Base-by-base conservation (phyloP, 1,140 invertebrate genomes). In the Hestina assimilis region DNA sequence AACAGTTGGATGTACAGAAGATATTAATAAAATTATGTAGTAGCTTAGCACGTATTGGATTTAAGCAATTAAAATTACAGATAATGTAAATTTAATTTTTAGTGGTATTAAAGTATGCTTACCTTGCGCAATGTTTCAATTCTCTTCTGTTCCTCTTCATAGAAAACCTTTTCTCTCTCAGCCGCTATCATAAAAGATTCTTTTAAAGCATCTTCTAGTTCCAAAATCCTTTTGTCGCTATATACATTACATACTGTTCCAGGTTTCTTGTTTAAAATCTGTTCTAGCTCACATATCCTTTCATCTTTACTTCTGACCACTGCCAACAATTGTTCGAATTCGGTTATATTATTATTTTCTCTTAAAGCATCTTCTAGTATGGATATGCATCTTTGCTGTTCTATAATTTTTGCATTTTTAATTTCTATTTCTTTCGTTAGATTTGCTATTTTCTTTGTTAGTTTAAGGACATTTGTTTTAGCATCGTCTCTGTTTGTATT, bases 201-300 rank as follows among this genome's bases (percentile, higher is more conserved):
- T 55, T 92, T 90, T 17, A 97, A 83, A 4, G 95, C 95, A 54
- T 95, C 92, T 79, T 96, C 95, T 35, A 97, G 79, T 83, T 96
- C 94, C 63, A 94, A 90, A 62, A 97, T 95, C 48, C 93, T 90
- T 55, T 89, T 90, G 41, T 79, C 79, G 65, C 73, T 84, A 31
- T 71, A 65, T 14, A 71, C 69, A 15, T 46, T 55, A n/a, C 62
- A 56, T 4, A 47, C 51, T 12, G 81, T 74, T 45, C 90, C 87
- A 23, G 84, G 77, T 62, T 90, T 79, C 40, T 90, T 89, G 59
- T 89, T 89, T 14, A 91, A 58, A 38, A 91, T 72, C 41, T 87
- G 67, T 70, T 91, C 90, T 38, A 91, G 64, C 59, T 89, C 84
- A 56, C 76, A 72, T 21, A 89, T 89, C 47, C 89, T 82, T 56